Conservation (phyloP, 2,888 invertebrate species). For the Amphipyra berbera region DNA sequence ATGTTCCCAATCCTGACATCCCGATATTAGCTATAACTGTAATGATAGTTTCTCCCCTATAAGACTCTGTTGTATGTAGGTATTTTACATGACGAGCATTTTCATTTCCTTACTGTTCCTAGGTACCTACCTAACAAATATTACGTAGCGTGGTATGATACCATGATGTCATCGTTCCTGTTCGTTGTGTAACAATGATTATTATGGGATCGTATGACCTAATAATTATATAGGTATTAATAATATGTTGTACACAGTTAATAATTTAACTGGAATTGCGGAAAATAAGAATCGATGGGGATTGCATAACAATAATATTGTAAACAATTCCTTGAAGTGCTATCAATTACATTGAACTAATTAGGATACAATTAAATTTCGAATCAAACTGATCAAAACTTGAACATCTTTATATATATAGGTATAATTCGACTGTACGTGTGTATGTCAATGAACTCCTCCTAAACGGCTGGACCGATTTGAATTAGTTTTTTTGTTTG, state of each 20-base stretch:
- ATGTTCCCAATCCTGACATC: no score
- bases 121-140: neutral
- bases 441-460: no score
- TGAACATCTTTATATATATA: no score
- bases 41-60: no score
- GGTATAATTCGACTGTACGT: no score
- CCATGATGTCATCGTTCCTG: neutral
- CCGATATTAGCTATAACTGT: no score
- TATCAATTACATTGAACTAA: neutral
- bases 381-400: no score
- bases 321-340: conserved; percentile 30
- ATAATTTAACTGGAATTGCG: conserved; percentile 10
- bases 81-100: no score
- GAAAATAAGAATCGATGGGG: conserved; percentile 3
- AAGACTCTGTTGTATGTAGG: no score
- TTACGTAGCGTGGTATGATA: neutral
- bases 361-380: neutral
- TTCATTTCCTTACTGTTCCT: no score
- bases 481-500: no score
- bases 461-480: no score
- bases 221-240: neutral
- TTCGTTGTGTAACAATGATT: conserved; percentile 13
- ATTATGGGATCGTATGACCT: conserved; percentile 3
- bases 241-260: conserved; percentile 9
- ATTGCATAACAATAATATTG: conserved; percentile 21